A percentile compares a stretch with the other conserved stretches of the same genome.
These are phyloP conservation scores for Halocynthia aurantium DNA, from an alignment of 23 tunicate species.

Conservation along the genomic window DNA sequence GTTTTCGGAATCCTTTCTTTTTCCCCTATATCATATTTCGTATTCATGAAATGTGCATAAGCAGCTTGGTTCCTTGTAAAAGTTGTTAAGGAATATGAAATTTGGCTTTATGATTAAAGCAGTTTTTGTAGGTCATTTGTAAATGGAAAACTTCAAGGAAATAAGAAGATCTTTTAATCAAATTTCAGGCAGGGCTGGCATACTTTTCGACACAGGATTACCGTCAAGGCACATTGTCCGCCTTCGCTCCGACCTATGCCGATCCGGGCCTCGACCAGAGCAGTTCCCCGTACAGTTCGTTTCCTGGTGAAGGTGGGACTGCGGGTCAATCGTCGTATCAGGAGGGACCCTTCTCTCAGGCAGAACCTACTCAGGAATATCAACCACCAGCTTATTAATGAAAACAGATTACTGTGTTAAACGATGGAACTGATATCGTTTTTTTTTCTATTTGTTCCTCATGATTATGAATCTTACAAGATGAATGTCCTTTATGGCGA, in stretches of 20 bases:
- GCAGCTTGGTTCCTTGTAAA: background rate
- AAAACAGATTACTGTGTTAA: no score
- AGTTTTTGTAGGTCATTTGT: background rate
- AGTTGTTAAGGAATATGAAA: background rate
- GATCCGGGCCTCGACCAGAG: conserved; percentile 70
- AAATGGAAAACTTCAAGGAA: background rate
- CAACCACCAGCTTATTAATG: conserved; percentile 66
- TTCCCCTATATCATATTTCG: no score
- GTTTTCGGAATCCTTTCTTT: no score
- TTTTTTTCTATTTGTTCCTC: no score
- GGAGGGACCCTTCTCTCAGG: conserved; percentile 56
- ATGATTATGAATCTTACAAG: no score
- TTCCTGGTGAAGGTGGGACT: conserved; percentile 77
- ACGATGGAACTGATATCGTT: no score
- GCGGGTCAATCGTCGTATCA: conserved; percentile 64
- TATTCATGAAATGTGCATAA: no score
- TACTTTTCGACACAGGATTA: conserved; percentile 75
- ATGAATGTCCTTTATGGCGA: no score
- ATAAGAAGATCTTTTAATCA: background rate
- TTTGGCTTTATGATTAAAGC: no score
- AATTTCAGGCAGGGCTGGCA: conserved; percentile 72
- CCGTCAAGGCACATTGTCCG: conserved; percentile 84
- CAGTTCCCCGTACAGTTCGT: conserved; percentile 87
- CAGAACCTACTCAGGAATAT: conserved; percentile 29
- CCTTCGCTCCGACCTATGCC: conserved; percentile 84